Evolutionary conservation across 1,140 invertebrate species (phyloP).

Genomic region (Lanistes nyassanus): DNA sequence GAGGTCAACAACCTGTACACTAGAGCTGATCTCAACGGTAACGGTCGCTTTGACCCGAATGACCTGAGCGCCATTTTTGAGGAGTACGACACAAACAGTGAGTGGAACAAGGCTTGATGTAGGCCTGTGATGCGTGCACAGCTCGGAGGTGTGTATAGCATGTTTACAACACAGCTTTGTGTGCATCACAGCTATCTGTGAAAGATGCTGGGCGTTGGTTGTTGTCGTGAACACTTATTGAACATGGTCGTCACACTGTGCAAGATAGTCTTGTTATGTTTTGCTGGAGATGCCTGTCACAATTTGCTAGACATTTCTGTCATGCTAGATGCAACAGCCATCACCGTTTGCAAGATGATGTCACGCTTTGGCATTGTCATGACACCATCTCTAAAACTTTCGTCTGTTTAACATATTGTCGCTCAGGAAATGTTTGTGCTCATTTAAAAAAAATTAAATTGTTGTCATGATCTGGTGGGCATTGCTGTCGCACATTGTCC

Average conservation of each 20-base stretch:
- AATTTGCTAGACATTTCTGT: no score
- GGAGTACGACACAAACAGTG: slow-evolving; percentile 22
- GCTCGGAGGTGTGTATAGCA: background rate
- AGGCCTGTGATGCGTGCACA: no score
- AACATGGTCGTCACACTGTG: background rate
- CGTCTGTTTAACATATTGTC: no score
- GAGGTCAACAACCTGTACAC: slow-evolving; percentile 4
- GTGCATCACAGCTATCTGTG: background rate
- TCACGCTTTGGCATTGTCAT: no score
- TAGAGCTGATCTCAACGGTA: slow-evolving; percentile 20
- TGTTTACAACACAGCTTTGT: background rate
- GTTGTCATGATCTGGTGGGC: no score
- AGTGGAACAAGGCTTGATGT: background rate
- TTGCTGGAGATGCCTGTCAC: no score
- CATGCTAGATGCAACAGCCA: no score
- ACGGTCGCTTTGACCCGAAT: slow-evolving; percentile 12
- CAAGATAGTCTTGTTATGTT: no score
- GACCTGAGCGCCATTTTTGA: slow-evolving; percentile 15
- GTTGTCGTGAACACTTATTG: background rate
- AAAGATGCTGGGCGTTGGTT: background rate
- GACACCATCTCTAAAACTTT: no score
- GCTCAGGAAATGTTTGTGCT: background rate
- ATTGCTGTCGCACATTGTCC: no score
- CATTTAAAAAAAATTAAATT: no score
- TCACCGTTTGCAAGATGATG: no score